A percentile compares a stretch with the other conserved stretches of the same genome.
phyloP scores from a whole-genome alignment of 1,140 invertebrate species.

The Anastrepha ludens region DNA sequence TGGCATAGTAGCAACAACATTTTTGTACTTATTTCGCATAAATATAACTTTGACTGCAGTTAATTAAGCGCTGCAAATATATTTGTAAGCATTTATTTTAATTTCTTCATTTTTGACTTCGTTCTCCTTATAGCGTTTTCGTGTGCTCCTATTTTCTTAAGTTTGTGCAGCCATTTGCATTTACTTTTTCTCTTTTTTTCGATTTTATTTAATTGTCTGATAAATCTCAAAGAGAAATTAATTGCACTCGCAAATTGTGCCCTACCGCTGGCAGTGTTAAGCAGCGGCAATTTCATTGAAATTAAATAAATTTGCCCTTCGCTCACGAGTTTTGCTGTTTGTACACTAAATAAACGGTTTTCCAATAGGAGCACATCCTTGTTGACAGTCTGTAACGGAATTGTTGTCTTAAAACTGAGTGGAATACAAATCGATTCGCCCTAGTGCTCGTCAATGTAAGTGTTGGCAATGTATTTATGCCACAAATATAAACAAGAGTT shows the following conservation, averaged over 20 bases:
- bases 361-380: too few relatives aligned
- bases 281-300: background rate
- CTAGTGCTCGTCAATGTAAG: too few relatives aligned
- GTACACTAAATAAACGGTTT: too few relatives aligned
- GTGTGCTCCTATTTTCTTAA: background rate
- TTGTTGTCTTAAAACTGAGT: too few relatives aligned
- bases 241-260: constrained; percentile 5
- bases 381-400: too few relatives aligned
- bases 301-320: background rate
- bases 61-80: constrained; percentile 7
- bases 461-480: too few relatives aligned
- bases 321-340: too few relatives aligned
- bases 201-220: background rate
- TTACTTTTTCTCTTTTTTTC: background rate
- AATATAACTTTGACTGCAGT: constrained; percentile 33
- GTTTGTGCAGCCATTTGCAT: background rate
- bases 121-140: background rate
- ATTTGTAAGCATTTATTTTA: constrained; percentile 24
- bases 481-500: too few relatives aligned
- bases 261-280: background rate
- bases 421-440: too few relatives aligned
- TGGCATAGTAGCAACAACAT: background rate
- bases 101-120: background rate
- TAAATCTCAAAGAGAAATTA: background rate
- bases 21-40: background rate